phyloP scores from a whole-genome alignment of 1,140 invertebrate genomes.

The Scaptomyza pallida region DNA sequence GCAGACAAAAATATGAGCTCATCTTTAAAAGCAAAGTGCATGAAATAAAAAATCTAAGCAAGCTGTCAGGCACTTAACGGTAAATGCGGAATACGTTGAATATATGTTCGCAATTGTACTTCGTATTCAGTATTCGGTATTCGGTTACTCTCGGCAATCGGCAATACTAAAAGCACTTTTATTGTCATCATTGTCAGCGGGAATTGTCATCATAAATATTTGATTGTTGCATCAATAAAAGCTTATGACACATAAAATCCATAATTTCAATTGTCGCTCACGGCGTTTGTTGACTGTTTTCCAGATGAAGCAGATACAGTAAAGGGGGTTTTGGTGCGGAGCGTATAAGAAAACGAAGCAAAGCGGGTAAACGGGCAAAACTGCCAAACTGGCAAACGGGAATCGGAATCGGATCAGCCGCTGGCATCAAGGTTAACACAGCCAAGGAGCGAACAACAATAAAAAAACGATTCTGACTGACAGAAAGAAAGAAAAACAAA shows the following conservation, averaged over 20 bases:
- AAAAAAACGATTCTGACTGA: slow-evolving; percentile 32
- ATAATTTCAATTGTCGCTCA: slow-evolving; percentile 79
- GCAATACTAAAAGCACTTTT: slow-evolving; percentile 65
- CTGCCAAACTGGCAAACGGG: not conserved
- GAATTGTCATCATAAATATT: slow-evolving; percentile 82
- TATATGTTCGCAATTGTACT: slow-evolving; percentile 7
- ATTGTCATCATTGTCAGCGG: slow-evolving; percentile 78
- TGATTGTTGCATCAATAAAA: slow-evolving; percentile 83
- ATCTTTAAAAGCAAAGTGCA: slow-evolving; percentile 28
- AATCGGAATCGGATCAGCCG: slow-evolving; percentile 35
- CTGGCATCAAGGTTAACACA: slow-evolving; percentile 42
- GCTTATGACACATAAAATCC: slow-evolving; percentile 82
- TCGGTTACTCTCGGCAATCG: not conserved
- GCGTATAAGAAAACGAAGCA: not conserved
- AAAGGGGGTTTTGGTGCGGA: no score
- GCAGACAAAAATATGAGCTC: slow-evolving; percentile 6
- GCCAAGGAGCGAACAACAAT: slow-evolving; percentile 42
- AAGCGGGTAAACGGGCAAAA: not conserved
- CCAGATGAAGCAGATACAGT: not conserved
- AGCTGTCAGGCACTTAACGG: not conserved
- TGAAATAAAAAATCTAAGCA: slow-evolving; percentile 25
- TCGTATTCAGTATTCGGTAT: slow-evolving; percentile 4
- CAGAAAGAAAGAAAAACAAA: slow-evolving; percentile 7
- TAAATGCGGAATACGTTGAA: slow-evolving; percentile 8
- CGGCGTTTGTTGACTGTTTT: slow-evolving; percentile 17